These are phyloP conservation scores for Ypsolopha sequella DNA, from an alignment of 2,888 invertebrate genomes.

Conservation along the genomic window DNA sequence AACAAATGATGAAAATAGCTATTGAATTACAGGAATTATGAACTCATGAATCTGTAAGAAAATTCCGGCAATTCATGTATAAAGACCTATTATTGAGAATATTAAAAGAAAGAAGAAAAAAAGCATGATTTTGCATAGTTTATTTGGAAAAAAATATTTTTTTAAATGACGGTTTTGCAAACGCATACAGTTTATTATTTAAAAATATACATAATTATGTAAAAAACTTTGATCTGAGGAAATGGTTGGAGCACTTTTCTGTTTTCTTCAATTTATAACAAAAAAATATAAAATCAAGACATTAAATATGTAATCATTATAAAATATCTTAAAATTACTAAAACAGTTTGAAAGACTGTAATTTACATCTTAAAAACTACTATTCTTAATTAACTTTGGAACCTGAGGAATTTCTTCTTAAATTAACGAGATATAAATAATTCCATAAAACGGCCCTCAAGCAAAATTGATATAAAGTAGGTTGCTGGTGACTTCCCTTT, in stretches of 20 bases:
- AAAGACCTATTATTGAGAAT: too few species aligned
- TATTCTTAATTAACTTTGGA: constrained; percentile 32
- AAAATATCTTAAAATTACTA: neutral
- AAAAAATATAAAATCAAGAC: neutral
- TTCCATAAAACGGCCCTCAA: neutral
- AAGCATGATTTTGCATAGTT: too few species aligned
- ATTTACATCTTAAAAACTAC: constrained; percentile 7
- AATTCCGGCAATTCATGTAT: too few species aligned
- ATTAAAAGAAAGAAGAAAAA: too few species aligned
- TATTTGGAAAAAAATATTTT: too few species aligned
- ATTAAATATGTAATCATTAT: neutral
- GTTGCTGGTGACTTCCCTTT: neutral
- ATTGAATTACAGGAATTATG: too few species aligned
- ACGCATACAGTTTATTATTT: too few species aligned
- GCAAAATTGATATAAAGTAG: neutral
- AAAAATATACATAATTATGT: too few species aligned
- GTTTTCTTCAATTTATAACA: neutral
- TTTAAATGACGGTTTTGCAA: too few species aligned
- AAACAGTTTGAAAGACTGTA: neutral
- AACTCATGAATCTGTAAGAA: too few species aligned
- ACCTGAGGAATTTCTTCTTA: constrained; percentile 25
- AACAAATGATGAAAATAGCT: too few species aligned
- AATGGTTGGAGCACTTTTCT: neutral
- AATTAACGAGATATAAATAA: neutral
- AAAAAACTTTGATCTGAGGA: neutral